Evolutionary conservation across 1,140 invertebrate species (phyloP), one percentile per base, ranked within the genome.

Genomic region (Sesamia nonagrioides): DNA sequence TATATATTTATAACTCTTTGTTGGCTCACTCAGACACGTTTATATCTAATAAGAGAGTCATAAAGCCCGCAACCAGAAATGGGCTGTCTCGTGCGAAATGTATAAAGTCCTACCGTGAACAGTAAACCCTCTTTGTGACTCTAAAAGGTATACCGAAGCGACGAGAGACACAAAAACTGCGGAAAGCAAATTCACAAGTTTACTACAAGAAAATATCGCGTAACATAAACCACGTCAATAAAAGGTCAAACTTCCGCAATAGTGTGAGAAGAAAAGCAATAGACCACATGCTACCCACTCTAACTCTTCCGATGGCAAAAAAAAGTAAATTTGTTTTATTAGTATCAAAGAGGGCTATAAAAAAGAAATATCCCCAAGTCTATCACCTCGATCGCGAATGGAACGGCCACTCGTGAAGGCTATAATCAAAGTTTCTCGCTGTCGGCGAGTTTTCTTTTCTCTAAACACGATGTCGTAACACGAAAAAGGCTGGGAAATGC

Each of bases 391-490:
- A 92, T 92, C 87, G 88, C 80, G 86, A 82, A 86, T 87, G 75
- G 85, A 92, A 91, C 88, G 91, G 88, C 88, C 86, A 92, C 90
- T 93, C 91, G 85, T 92, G 89, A 92, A 92, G 85, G 89, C 91
- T 92, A 94, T 93, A 93, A 94, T 93, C 92, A 93, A 94, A 94
- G 88, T 94, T 94, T 93, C 87, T 86, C 88, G 88, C 86, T 91
- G 91, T 92, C 88, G 88, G 86, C 91, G 87, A 93, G 91, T 90
- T 94, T 93, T 91, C 91, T 87, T 92, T 92, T 89, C 91, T 94
- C 88, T 91, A 93, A 93, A 92, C 92, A 93, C 88, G 90, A 87
- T 93, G 93, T 93, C 89, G 90, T 94, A 88, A 94, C 92, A 94
- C 82, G 92, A 86, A 94, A 94, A 93, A 92, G 92, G 93, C 87